A percentile compares a stretch with the other conserved stretches of the same genome.
phyloP scores from a whole-genome alignment of 2,113 vertebrate species.

The Crypturellus undulatus region DNA sequence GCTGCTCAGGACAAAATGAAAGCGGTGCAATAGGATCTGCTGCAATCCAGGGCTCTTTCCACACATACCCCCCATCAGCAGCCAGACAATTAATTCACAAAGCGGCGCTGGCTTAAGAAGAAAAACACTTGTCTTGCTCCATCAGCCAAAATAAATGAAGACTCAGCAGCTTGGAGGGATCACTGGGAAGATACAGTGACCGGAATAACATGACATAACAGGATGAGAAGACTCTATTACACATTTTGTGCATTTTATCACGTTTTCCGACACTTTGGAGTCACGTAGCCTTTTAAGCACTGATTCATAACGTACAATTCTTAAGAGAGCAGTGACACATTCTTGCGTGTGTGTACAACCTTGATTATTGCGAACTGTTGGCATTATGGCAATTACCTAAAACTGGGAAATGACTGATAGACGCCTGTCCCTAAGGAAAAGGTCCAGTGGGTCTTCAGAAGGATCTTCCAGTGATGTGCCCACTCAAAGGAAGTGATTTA shows the following conservation, averaged over 20 bases:
- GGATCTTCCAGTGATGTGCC: background rate
- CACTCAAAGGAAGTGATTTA: accelerated
- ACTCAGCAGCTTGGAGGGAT: slow-evolving; percentile 53
- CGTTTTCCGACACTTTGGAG: background rate
- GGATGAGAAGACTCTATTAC: background rate
- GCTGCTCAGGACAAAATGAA: background rate
- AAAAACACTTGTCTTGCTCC: background rate
- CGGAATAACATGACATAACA: background rate
- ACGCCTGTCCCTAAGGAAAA: background rate
- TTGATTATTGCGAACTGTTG: background rate
- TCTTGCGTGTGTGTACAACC: background rate
- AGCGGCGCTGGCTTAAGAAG: background rate
- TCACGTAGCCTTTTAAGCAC: accelerated
- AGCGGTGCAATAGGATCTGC: background rate
- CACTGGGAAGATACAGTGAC: background rate
- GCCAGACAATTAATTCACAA: background rate
- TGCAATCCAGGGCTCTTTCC: background rate
- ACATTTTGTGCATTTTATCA: background rate
- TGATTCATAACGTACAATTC: background rate
- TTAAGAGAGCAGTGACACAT: background rate
- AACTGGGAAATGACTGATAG: accelerated
- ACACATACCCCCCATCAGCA: background rate
- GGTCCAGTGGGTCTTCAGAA: background rate
- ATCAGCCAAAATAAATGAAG: slow-evolving; percentile 30
- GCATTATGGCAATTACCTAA: background rate